Evolutionary conservation across 2,888 invertebrate species (phyloP).

Genomic region (Serrognathus titanus): DNA sequence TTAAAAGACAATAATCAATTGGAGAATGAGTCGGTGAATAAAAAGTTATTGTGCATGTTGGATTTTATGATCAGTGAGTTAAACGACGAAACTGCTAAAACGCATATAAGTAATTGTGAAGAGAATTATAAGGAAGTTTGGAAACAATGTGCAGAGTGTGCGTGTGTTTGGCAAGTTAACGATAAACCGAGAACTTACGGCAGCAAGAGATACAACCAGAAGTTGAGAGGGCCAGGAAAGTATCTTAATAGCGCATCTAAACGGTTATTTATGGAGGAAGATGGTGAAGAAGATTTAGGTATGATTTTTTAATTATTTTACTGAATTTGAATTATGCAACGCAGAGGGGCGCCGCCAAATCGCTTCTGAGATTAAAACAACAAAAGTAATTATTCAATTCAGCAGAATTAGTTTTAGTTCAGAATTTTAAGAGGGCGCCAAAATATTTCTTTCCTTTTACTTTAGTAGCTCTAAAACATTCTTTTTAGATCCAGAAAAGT

Average conservation of each 20-base stretch:
- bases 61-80: constrained; percentile 44
- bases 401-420: no score
- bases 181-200: constrained; percentile 53
- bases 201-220: constrained; percentile 51
- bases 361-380: no score
- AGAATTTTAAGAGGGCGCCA: no score
- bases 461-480: background rate
- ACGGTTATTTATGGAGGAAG: constrained; percentile 48
- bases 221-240: constrained; percentile 27
- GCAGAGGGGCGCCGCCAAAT: no score
- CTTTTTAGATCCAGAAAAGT: background rate
- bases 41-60: constrained; percentile 51
- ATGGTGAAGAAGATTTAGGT: constrained; percentile 42
- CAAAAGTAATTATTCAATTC: no score
- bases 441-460: background rate
- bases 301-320: background rate
- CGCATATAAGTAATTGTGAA: constrained; percentile 55
- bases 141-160: constrained; percentile 56
- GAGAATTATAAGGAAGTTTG: constrained; percentile 58
- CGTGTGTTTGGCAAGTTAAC: constrained; percentile 62
- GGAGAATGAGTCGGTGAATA: no score
- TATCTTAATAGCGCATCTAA: constrained; percentile 38
- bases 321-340: no score
- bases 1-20: constrained; percentile 37
- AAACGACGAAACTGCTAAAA: constrained; percentile 40